Evolutionary conservation across 2,113 vertebrate genomes (phyloP).

Genomic region (Leptocoma aspasia): DNA sequence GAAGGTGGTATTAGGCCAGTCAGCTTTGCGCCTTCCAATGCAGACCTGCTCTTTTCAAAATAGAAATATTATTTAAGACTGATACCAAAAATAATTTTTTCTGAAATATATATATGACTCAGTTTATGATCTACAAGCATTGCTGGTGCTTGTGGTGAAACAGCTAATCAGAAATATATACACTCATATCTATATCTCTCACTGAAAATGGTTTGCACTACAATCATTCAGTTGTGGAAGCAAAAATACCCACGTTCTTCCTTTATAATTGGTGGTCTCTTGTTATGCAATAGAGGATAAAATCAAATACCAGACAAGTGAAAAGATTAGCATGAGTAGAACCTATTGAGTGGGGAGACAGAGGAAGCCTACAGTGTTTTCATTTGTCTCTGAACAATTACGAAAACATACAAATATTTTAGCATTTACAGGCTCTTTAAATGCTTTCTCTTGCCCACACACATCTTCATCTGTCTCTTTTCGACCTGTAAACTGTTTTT

Average conservation of each 20-base stretch:
- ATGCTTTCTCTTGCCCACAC: background rate
- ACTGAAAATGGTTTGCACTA: background rate
- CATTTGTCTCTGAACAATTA: background rate
- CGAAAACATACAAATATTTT: background rate
- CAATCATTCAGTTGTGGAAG: background rate
- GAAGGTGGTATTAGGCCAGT: background rate
- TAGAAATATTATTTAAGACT: background rate
- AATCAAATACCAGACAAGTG: background rate
- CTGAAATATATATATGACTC: background rate
- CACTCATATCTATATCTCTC: background rate
- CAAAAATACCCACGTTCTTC: background rate
- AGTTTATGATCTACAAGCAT: background rate
- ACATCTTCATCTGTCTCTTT: background rate
- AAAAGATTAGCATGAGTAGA: background rate
- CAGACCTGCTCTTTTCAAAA: background rate
- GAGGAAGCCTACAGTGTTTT: background rate
- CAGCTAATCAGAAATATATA: background rate
- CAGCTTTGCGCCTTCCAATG: background rate
- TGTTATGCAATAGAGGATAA: background rate
- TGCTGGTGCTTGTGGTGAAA: background rate
- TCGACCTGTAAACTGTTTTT: background rate
- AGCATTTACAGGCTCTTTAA: background rate
- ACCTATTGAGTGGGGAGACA: background rate
- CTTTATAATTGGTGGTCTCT: background rate
- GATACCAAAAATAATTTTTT: background rate